Base-by-base conservation (phyloP, 2,888 invertebrate genomes). In the Rhamnusium bicolor region DNA sequence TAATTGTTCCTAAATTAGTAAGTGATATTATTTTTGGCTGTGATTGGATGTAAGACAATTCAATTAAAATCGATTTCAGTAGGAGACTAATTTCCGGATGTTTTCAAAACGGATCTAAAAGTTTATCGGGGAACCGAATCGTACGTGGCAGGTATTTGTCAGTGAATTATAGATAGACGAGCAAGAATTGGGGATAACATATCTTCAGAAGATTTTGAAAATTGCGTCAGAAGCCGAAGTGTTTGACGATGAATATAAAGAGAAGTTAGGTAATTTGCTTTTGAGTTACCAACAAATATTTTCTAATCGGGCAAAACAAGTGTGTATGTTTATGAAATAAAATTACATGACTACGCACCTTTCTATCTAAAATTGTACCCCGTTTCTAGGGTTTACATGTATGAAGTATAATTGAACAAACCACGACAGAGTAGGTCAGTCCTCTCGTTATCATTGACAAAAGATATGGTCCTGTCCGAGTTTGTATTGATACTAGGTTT, bases 321-420 rank as follows among this genome's bases (percentile, higher is more conserved):
- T 8, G 14, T 40, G 6, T 72, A 69, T 29, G 27, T 16, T 0
- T 69, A 72, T 47, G 24, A 51, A 2, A 69, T 72, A 7, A 18
- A 47, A 16, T n/a, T 73, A 21, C 29, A 16, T 6, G 68, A 70
- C 67, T 62, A 72, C 10, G 19, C 53, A 0, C 75, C 75, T 2
- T 75, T 75, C 46, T 66, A 63, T 66, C 12, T 32, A 2, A 40
- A 27, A 14, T 54, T 21, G 3, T 76, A 71, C 53, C 73, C 76
- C 0, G 46, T 76, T 2, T 69, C 71, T 4, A 14, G 29, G 14
- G 60, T 51, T 4, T 51, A 71, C 54, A 14, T n/a, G n/a, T n/a
- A n/a, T n/a, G n/a, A n/a, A n/a, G n/a, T n/a, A n/a, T n/a, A n/a
- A n/a, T n/a, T n/a, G n/a, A n/a, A n/a, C n/a, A n/a, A n/a, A n/a